These are phyloP conservation scores for Anarsia innoxiella DNA, from an alignment of 2,888 invertebrate species.

Conservation along the genomic window DNA sequence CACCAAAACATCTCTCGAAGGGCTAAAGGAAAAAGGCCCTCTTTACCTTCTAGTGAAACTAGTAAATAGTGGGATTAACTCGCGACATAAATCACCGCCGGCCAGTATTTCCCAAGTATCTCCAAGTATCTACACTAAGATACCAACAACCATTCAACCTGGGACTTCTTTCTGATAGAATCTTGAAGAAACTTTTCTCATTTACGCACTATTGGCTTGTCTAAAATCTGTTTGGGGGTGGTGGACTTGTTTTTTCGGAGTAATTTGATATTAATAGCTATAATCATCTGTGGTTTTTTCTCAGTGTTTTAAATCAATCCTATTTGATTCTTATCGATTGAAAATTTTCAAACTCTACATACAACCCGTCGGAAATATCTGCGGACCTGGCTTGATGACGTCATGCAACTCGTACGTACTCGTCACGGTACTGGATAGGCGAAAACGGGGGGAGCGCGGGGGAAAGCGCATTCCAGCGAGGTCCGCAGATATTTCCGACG, in stretches of 20 bases:
- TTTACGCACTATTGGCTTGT: slow-evolving; percentile 5
- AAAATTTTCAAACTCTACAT: too few relatives aligned
- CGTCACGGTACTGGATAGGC: too few relatives aligned
- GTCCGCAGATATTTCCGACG: too few relatives aligned
- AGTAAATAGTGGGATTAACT: slow-evolving; percentile 72
- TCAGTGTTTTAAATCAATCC: neutral
- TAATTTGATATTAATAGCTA: neutral
- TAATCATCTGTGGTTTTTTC: neutral
- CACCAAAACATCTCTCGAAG: too few relatives aligned
- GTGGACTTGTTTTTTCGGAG: neutral
- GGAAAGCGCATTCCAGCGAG: too few relatives aligned
- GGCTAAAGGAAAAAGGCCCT: slow-evolving; percentile 59
- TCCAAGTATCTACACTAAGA: slow-evolving; percentile 1
- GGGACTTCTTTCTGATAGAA: neutral
- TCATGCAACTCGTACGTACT: too few relatives aligned
- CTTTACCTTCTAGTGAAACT: slow-evolving; percentile 69
- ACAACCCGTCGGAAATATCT: neutral
- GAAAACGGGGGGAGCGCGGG: too few relatives aligned
- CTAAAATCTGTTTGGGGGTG: neutral
- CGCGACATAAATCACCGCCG: slow-evolving; percentile 56
- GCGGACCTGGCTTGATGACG: too few relatives aligned
- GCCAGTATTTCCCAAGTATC: slow-evolving; percentile 13
- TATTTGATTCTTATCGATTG: neutral
- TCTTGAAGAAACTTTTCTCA: slow-evolving; percentile 5
- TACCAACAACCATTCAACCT: slow-evolving; percentile 6